Percentiles rank a stretch among this genome's conserved stretches.
These are phyloP conservation scores for Malurus alboscapulatus DNA, from an alignment of 2,113 vertebrate species.

Conservation along the genomic window DNA sequence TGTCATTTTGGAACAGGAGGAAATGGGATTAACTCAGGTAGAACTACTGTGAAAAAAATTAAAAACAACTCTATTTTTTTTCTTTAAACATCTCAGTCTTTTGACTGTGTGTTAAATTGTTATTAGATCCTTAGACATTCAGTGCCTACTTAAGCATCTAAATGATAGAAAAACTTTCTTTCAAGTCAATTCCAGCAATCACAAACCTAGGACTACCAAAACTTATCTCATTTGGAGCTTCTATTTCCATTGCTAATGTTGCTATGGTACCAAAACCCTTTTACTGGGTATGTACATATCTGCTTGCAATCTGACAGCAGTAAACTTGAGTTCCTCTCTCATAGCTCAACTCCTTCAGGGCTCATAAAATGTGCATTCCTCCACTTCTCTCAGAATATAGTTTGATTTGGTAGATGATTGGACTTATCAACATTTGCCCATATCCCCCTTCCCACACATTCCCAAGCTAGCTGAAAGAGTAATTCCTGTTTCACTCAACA, in stretches of 20 bases:
- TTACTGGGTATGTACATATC: neutral
- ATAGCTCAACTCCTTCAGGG: conserved; percentile 19
- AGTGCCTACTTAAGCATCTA: neutral
- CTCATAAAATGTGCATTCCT: conserved; percentile 34
- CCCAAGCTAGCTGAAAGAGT: neutral
- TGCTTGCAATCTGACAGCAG: neutral
- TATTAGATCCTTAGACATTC: neutral
- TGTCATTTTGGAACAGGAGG: neutral
- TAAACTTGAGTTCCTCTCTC: conserved; percentile 2
- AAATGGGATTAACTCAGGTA: neutral
- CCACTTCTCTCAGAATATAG: neutral
- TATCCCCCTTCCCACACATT: neutral
- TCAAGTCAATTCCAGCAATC: neutral
- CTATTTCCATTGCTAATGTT: neutral
- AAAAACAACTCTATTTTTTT: neutral
- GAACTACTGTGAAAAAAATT: neutral
- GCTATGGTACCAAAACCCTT: neutral
- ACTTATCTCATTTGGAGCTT: neutral
- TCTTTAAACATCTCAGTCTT: neutral
- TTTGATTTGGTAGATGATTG: conserved; percentile 1
- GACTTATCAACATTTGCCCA: neutral
- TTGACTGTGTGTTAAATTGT: neutral
- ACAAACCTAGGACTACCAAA: neutral
- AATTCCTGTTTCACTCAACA: neutral
- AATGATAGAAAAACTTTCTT: neutral